Base-by-base conservation (phyloP, 2,113 vertebrate species). In the Phaethornis superciliosus region DNA sequence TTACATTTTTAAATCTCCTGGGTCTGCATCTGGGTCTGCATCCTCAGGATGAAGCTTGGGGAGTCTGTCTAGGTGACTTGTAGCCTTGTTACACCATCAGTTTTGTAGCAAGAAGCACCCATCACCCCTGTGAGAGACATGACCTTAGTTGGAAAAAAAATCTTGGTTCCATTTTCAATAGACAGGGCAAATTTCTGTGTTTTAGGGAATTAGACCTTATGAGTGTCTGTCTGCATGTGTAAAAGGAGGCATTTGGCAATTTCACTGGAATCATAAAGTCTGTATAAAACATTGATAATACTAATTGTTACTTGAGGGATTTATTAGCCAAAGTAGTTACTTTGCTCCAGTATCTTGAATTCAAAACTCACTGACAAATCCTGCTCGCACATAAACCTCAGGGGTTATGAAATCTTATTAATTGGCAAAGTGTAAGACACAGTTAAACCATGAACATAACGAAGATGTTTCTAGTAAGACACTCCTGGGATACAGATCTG, bases 271-370 rank as follows among this genome's bases (percentile, higher is more conserved):
- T 92, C 83, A 83, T 93, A 92, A 96, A 60, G 75, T 93, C 80
- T 76, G 71, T 94, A 94, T 96, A 85, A 88, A 96, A 96, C 94
- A 95, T 86, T 94, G 92, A 96, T 96, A 95, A 79, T 55, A 28
- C 90, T 97, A 94, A 96, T 96, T 97, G 91, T 95, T 95, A 95
- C 97, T 96, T 95, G 81, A 96, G 97, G 94, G 96, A 96, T 97
- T 97, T 97, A 95, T 96, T 90, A 96, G 85, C 72, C 69, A 42
- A 90, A 88, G 77, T 83, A 91, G 90, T 95, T 90, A 78, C 79
- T 95, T 89, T 91, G 63, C 51, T 92, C 55, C 5, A 88, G 47
- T 81, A 86, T 81, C 55, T 69, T 81, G 74, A 90, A 94, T 89
- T 96, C 83, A 88, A 51, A 96, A 86, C 75, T 94, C 81, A 75